These are phyloP conservation scores for Eupithecia dodoneata DNA, from an alignment of 2,888 invertebrate species.

Conservation along the genomic window DNA sequence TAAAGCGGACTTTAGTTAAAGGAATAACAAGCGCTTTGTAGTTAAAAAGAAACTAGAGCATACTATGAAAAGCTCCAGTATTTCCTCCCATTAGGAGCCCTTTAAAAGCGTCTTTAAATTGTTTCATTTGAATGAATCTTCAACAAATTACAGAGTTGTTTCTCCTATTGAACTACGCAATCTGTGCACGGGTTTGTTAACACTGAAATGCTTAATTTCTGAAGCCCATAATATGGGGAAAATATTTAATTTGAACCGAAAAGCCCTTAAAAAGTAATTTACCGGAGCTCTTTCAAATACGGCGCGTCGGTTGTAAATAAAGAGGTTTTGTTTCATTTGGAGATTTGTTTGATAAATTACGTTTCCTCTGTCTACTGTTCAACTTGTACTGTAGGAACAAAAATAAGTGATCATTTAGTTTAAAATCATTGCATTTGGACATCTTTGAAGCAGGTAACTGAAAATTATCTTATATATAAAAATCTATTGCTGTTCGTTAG, in stretches of 20 bases:
- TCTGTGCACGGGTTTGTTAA: background rate
- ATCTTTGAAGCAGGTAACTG: background rate
- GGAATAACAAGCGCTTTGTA: no score
- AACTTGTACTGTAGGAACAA: background rate
- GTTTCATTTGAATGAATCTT: background rate
- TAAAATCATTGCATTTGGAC: background rate
- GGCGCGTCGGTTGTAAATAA: slow-evolving; percentile 25
- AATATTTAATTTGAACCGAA: slow-evolving; percentile 29
- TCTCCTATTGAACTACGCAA: background rate
- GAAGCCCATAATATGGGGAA: slow-evolving; percentile 4
- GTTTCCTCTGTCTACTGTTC: background rate
- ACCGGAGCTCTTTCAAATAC: slow-evolving; percentile 34
- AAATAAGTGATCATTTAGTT: background rate
- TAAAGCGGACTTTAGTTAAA: no score
- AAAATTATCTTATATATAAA: no score
- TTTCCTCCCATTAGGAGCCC: background rate
- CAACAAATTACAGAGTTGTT: background rate
- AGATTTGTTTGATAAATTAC: slow-evolving; percentile 20
- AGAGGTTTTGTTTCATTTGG: slow-evolving; percentile 30
- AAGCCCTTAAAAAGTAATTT: slow-evolving; percentile 38
- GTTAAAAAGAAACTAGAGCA: background rate
- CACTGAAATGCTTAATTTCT: slow-evolving; percentile 6
- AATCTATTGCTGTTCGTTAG: no score
- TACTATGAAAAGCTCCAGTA: background rate
- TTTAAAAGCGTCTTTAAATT: background rate